These are phyloP conservation scores for Salmo trutta DNA, from an alignment of 2,797 vertebrate genomes.

Conservation along the genomic window DNA sequence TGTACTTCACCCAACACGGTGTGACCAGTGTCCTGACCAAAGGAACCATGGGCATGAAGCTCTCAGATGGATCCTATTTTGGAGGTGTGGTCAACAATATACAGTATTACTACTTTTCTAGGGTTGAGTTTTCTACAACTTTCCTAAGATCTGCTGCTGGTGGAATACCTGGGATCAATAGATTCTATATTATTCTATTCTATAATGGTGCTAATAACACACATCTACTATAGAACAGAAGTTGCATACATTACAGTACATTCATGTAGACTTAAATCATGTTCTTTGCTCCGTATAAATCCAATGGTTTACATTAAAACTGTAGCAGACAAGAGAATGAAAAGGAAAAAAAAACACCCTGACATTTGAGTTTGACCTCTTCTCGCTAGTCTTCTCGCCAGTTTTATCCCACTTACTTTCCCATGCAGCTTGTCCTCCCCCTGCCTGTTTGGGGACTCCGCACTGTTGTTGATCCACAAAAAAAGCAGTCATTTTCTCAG, in stretches of 20 bases:
- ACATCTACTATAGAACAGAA: background rate
- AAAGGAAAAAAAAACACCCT: slow-evolving; percentile 28
- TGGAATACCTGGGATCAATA: too few relatives aligned
- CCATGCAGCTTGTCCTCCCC: slow-evolving; percentile 17
- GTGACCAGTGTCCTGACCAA: slow-evolving; percentile 90
- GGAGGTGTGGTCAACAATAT: slow-evolving; percentile 75
- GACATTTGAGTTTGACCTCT: slow-evolving; percentile 38
- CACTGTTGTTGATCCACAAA: slow-evolving; percentile 19
- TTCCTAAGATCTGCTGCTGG: too few relatives aligned
- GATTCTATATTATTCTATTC: too few relatives aligned
- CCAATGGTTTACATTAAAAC: slow-evolving; percentile 20
- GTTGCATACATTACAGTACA: background rate
- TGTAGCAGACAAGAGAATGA: slow-evolving; percentile 3
- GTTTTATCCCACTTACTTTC: slow-evolving; percentile 56
- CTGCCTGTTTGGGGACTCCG: slow-evolving; percentile 29
- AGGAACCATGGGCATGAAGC: slow-evolving; percentile 90
- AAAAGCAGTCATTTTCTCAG: background rate
- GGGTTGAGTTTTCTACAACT: too few relatives aligned
- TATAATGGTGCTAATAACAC: too few relatives aligned
- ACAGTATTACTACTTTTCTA: background rate
- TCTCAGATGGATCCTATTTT: slow-evolving; percentile 91
- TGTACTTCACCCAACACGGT: slow-evolving; percentile 95
- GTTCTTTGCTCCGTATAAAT: background rate
- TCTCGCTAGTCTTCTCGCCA: slow-evolving; percentile 26
- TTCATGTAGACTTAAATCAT: background rate